These are phyloP conservation scores for Eretmocerus hayati DNA, from an alignment of 2,888 invertebrate species.

Conservation along the genomic window DNA sequence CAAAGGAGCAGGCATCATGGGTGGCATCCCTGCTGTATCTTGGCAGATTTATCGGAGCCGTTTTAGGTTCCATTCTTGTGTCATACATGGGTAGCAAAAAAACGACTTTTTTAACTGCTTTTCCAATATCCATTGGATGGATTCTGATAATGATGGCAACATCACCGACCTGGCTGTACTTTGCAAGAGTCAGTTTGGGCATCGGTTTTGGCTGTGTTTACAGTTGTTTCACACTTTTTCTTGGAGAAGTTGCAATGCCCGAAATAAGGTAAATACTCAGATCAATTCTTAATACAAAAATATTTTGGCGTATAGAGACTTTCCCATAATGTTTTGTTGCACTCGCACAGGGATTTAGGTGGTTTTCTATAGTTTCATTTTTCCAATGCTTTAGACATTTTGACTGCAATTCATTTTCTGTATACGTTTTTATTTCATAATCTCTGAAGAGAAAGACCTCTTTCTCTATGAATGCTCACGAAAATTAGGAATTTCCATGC, in stretches of 20 bases:
- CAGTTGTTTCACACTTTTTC: constrained; percentile 32
- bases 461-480: too few relatives aligned
- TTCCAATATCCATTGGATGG: constrained; percentile 29
- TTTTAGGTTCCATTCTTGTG: constrained; percentile 26
- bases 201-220: constrained; percentile 26
- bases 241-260: constrained; percentile 34
- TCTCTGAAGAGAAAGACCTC: too few relatives aligned
- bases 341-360: too few relatives aligned
- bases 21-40: constrained; percentile 30
- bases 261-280: constrained; percentile 30
- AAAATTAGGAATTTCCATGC: too few relatives aligned
- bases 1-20: constrained; percentile 30
- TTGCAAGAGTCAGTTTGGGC: constrained; percentile 5
- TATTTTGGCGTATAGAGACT: too few relatives aligned
- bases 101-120: constrained; percentile 23
- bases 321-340: too few relatives aligned
- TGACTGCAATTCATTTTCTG: too few relatives aligned
- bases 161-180: constrained; percentile 24
- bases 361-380: too few relatives aligned
- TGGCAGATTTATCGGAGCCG: constrained; percentile 28
- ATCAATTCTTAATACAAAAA: too few relatives aligned
- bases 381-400: too few relatives aligned
- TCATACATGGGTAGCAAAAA: constrained; percentile 28
- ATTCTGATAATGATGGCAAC: constrained; percentile 25
- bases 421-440: too few relatives aligned